phyloP scores from a whole-genome alignment of 2,888 invertebrate genomes.

The Hypsopygia costalis region DNA sequence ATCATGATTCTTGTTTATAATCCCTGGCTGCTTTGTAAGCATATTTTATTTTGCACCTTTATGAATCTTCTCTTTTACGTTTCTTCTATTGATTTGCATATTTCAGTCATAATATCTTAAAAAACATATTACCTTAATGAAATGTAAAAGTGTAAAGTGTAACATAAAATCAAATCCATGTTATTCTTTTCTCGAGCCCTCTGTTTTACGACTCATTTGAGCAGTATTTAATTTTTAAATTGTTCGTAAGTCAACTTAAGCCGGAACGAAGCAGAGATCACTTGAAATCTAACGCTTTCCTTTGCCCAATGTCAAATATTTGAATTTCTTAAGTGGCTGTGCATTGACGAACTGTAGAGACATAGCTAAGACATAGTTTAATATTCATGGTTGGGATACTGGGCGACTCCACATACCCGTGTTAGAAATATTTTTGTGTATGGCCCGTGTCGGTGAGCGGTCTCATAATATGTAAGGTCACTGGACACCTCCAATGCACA shows the following conservation, averaged over 20 bases:
- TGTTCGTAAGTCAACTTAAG: slow-evolving; percentile 72
- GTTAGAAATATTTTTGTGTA: slow-evolving; percentile 45
- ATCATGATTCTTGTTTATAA: too few species aligned
- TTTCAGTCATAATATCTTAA: too few species aligned
- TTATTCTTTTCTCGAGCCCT: slow-evolving; percentile 44
- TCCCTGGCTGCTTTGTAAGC: too few species aligned
- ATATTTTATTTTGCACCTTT: too few species aligned
- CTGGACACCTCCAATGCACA: slow-evolving; percentile 49
- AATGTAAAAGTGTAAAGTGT: too few species aligned
- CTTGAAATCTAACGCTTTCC: slow-evolving; percentile 81
- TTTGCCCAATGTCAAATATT: slow-evolving; percentile 77
- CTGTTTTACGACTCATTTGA: slow-evolving; percentile 69
- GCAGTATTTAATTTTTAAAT: slow-evolving; percentile 75
- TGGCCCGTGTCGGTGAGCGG: slow-evolving; percentile 28
- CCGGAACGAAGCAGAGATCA: slow-evolving; percentile 68
- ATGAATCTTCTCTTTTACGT: too few species aligned
- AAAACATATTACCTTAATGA: too few species aligned
- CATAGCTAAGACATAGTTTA: slow-evolving; percentile 64
- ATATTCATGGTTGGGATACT: slow-evolving; percentile 64
- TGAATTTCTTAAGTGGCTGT: slow-evolving; percentile 77
- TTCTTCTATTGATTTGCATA: too few species aligned
- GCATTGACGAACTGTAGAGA: slow-evolving; percentile 70
- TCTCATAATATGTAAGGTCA: slow-evolving; percentile 47
- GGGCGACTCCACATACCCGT: slow-evolving; percentile 36
- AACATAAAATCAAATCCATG: slow-evolving; percentile 33